phyloP scores from a whole-genome alignment of 2,888 invertebrate genomes.

The Melangyna quadrimaculata region DNA sequence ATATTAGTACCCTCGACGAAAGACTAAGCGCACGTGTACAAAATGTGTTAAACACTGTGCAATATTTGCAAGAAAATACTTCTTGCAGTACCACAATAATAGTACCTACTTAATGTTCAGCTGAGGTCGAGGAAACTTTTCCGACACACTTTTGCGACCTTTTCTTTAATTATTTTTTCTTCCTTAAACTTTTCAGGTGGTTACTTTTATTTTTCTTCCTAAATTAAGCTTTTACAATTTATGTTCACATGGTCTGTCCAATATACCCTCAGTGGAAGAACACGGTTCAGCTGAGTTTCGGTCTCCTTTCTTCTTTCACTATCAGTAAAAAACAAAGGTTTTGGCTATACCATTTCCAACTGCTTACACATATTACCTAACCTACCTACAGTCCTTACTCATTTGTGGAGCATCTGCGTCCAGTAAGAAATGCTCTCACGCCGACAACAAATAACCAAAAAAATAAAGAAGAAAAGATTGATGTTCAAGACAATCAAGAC shows the following conservation, averaged over 20 bases:
- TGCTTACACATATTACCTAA: no score
- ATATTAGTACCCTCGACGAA: no score
- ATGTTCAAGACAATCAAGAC: slow-evolving; percentile 9
- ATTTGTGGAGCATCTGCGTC: neutral
- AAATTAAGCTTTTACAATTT: neutral
- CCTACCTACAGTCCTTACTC: neutral
- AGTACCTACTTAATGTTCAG: no score
- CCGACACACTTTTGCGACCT: neutral
- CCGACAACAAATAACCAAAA: neutral
- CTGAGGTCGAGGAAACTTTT: no score
- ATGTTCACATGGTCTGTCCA: neutral
- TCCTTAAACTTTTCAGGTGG: neutral
- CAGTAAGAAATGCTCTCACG: neutral
- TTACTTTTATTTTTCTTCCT: neutral
- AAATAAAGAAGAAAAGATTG: neutral
- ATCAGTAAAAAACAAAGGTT: neutral
- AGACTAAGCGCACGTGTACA: no score
- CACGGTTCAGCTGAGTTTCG: neutral
- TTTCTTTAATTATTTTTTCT: neutral
- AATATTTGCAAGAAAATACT: no score
- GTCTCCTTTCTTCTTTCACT: neutral
- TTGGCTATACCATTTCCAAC: neutral
- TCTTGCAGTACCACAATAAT: no score
- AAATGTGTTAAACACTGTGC: no score
- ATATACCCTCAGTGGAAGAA: neutral